Base-by-base conservation (phyloP, 2,797 vertebrate species). In the Pipistrellus pipistrellus region DNA sequence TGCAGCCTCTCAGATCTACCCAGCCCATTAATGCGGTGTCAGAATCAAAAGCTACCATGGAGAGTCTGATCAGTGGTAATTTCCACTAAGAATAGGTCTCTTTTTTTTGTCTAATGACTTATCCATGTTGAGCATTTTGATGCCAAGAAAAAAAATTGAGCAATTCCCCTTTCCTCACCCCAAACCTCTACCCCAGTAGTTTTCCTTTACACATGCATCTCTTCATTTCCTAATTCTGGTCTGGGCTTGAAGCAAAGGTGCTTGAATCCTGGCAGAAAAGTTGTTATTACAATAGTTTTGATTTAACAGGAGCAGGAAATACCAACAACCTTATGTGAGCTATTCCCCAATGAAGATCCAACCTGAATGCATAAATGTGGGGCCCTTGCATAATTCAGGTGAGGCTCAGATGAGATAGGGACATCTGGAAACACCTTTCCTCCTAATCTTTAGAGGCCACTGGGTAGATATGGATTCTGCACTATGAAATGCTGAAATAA, bases 191-290 rank as follows among this genome's bases (percentile, higher is more conserved):
- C 48, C 25, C 93, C 51, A 92, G 94, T 93, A 90, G 35, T 96
- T 97, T 96, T 94, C 90, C 93, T 84, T 94, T 93, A 68, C 57
- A 69, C 72, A 82, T 62, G 59, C 9, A 55, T 62, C 72, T 96
- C 86, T 95, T 95, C 90, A 55, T 95, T 96, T 97, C 90, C 94
- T 95, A 94, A 68, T 89, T 93, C 90, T 89, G 84, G 88, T 76
- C 94, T 93, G 72, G 85, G 73, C 93, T 94, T 94, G 88, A 97
- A 96, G 90, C 76, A 89, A 87, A 96, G 35, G 2, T 88, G 92
- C 88, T 88, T 92, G 80, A 87, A 73, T 93, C 55, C 76, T 95
- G 85, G 75, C 93, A 96, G 94, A 44, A 96, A 94, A 93, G 30
- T 72, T 95, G 71, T 95, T 95, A 92, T 91, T 87, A 84, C 35